Base-by-base conservation (phyloP, 2,888 invertebrate genomes). In the Sarcophaga carnaria region DNA sequence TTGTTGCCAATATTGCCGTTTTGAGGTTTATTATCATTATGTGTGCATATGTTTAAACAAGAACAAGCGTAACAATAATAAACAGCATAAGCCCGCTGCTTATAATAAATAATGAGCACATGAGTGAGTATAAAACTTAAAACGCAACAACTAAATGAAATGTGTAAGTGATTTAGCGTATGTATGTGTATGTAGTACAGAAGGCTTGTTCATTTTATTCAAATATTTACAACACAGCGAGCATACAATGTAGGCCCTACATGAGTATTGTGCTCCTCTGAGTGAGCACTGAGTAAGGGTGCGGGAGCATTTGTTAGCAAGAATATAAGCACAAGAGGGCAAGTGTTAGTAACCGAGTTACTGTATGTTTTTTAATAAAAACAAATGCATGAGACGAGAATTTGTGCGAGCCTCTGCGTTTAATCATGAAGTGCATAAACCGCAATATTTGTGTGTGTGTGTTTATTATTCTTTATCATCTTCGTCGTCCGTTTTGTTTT, bases 381-480 rank as follows among this genome's bases (percentile, higher is more conserved):
- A 20, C 47, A 78, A 69, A 69, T 81, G 69, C 69, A 81, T 81
- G 27, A 25, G 25, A 37, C 37, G 37, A 37, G 37, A 2, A 54
- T 54, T 12, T 75, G 25, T 20, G 72, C 47, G 49, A 14, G 45
- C 14, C 64, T 71, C 54, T 37, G 64, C 12, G 14, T 12, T 10
- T 49, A 49, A 49, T 49, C 25, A 71, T 75, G 63, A 69, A 75
- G 69, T 81, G 75, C 69, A 69, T 62, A 69, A 69, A 75, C 81
- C 81, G 70, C 81, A 81, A 81, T 49, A 76, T 76, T 67, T 37
- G 10, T 10, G 37, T 10, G 8, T 37, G 37, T 2, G 37, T 37
- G 22, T 25, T 49, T 49, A n/a, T 69, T 22, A 49, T 25, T 49
- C 54, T 27, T 69, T 20, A 20, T 69, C 69, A n/a, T 59, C 59